These are phyloP conservation scores for Saturnia japonica DNA, from an alignment of 2,888 invertebrate genomes.

Conservation along the genomic window DNA sequence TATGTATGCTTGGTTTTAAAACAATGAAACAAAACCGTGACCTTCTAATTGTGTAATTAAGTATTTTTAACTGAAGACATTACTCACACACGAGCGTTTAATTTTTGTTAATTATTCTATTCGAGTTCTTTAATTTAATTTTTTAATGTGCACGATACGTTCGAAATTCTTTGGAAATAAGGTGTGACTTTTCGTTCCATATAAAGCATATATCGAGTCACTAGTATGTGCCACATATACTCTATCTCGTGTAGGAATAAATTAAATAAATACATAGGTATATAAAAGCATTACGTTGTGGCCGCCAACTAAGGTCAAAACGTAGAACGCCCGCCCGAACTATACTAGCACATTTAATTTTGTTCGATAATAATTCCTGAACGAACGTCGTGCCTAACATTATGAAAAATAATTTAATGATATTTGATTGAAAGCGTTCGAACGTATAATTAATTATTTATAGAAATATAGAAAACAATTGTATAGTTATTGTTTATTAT, in stretches of 20 bases:
- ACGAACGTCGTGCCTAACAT: constrained; percentile 14
- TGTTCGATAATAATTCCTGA: constrained; percentile 17
- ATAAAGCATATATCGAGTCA: constrained; percentile 11
- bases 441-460: neutral
- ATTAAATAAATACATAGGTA: constrained; percentile 56
- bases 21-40: constrained; percentile 68
- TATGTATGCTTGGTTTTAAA: constrained; percentile 46
- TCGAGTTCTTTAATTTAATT: constrained; percentile 30
- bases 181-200: neutral
- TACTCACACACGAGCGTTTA: constrained; percentile 52
- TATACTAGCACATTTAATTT: constrained; percentile 4
- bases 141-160: neutral
- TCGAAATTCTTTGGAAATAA: neutral
- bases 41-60: constrained; percentile 68
- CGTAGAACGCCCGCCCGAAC: constrained; percentile 38
- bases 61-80: constrained; percentile 43
- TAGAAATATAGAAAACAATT: neutral
- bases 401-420: constrained; percentile 8
- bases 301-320: constrained; percentile 61
- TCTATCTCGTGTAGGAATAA: constrained; percentile 49
- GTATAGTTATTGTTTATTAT: neutral
- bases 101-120: constrained; percentile 20
- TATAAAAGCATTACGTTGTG: constrained; percentile 48
- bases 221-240: constrained; percentile 22
- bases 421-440: neutral